Percentiles rank a stretch among this genome's conserved stretches.
These are phyloP conservation scores for Leucophora obtusa DNA, from an alignment of 2,888 invertebrate genomes.

Conservation along the genomic window DNA sequence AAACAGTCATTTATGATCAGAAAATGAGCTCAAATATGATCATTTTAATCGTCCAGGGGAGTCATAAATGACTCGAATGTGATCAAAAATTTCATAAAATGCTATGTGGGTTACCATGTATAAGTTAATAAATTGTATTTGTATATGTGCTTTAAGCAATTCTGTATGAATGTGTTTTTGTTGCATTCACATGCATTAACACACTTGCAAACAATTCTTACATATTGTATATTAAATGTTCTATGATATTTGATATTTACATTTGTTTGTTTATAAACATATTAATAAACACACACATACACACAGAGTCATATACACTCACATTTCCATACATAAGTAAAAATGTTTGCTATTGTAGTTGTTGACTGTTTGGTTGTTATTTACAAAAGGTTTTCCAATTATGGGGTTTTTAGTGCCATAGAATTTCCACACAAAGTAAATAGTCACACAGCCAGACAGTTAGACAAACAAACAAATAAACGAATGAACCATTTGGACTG, in stretches of 20 bases:
- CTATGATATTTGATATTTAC: slow-evolving; percentile 56
- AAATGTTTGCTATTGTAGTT: slow-evolving; percentile 17
- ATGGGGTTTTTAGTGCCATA: slow-evolving; percentile 39
- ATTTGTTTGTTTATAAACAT: slow-evolving; percentile 54
- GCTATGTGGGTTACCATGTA: no score
- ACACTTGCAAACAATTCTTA: neutral
- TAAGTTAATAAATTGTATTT: slow-evolving; percentile 64
- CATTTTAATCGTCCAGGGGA: no score
- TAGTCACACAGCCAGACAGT: neutral
- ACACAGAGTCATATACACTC: neutral
- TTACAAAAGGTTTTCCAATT: slow-evolving; percentile 59
- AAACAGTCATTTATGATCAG: no score
- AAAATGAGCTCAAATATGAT: no score
- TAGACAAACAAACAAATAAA: slow-evolving; percentile 5
- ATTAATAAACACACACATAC: neutral
- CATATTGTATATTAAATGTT: slow-evolving; percentile 35
- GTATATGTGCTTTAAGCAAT: slow-evolving; percentile 58
- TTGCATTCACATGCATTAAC: no score
- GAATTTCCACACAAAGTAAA: slow-evolving; percentile 25
- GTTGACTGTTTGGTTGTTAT: slow-evolving; percentile 47
- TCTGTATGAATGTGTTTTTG: neutral
- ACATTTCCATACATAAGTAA: neutral
- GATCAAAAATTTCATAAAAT: no score
- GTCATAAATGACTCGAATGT: no score
- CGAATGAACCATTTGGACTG: slow-evolving; percentile 22